phyloP scores from a whole-genome alignment of 2,797 vertebrate genomes.

The Tenualosa thibaudeaui region DNA sequence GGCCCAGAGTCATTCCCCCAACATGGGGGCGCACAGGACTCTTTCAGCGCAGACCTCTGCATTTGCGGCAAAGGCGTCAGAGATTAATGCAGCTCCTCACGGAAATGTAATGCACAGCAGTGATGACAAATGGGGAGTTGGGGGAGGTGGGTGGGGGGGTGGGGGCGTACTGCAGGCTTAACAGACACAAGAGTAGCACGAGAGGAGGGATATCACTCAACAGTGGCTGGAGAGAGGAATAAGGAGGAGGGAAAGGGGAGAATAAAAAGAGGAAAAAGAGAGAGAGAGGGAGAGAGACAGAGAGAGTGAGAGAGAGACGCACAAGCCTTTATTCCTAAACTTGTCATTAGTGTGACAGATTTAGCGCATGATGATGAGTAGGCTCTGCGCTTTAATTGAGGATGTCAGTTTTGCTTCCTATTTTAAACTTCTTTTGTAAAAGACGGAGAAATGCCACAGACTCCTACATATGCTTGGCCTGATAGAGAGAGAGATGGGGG shows the following conservation, averaged over 20 bases:
- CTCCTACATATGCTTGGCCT: constrained; percentile 28
- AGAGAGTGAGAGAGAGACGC: constrained; percentile 42
- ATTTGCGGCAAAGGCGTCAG: constrained; percentile 51
- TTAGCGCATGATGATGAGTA: constrained; percentile 63
- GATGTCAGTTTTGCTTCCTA: constrained; percentile 58
- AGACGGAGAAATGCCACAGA: constrained; percentile 46
- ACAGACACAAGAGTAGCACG: constrained; percentile 9
- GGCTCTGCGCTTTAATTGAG: constrained; percentile 63
- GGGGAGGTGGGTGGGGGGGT: neutral
- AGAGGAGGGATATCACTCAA: neutral
- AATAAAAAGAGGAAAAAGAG: constrained; percentile 9
- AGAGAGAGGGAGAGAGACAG: constrained; percentile 35
- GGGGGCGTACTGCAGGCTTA: constrained; percentile 40
- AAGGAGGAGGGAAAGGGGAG: neutral
- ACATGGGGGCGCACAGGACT: constrained; percentile 46
- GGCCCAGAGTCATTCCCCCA: constrained; percentile 57
- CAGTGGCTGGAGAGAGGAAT: neutral
- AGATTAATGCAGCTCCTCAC: constrained; percentile 56
- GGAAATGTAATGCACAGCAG: constrained; percentile 54
- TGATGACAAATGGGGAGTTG: neutral
- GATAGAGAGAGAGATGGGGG: neutral
- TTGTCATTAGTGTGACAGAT: constrained; percentile 67
- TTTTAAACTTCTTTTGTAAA: constrained; percentile 62
- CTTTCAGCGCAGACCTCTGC: constrained; percentile 58
- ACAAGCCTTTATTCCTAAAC: constrained; percentile 50